Percentiles rank a stretch among this genome's conserved stretches.
These are phyloP conservation scores for Mesorhabditis sp. DNA, from an alignment of 2,888 invertebrate species.

Conservation along the genomic window DNA sequence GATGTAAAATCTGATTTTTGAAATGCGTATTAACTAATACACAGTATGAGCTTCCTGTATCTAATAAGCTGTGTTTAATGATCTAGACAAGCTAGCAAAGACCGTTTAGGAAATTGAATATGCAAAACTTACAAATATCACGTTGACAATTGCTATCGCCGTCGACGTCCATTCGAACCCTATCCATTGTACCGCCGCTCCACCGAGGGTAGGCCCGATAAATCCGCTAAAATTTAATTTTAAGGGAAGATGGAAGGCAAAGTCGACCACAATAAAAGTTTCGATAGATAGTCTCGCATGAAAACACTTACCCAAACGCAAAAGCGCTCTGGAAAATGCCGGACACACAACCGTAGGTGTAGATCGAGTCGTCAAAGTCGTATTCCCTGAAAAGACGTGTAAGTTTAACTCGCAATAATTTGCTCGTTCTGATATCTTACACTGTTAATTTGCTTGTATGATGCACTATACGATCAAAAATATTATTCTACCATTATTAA, in stretches of 20 bases:
- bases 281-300: neutral
- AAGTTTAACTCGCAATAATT: no score
- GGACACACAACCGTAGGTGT: slow-evolving; percentile 83
- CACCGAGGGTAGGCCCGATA: slow-evolving; percentile 56
- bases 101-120: no score
- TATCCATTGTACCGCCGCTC: slow-evolving; percentile 47
- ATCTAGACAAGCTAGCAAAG: no score
- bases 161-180: slow-evolving; percentile 59
- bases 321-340: slow-evolving; percentile 86
- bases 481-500: neutral
- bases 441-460: neutral
- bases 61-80: no score
- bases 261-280: neutral
- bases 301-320: slow-evolving; percentile 69
- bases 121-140: slow-evolving; percentile 28
- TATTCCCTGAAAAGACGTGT: slow-evolving; percentile 52
- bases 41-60: no score
- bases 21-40: no score
- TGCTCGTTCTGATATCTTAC: no score
- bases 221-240: slow-evolving; percentile 41
- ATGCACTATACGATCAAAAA: neutral
- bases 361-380: slow-evolving; percentile 75
- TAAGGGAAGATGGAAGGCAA: neutral
- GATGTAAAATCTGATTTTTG: no score
- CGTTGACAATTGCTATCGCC: slow-evolving; percentile 44